Conservation (phyloP, 2,888 invertebrate genomes). For the Phortica magna region DNA sequence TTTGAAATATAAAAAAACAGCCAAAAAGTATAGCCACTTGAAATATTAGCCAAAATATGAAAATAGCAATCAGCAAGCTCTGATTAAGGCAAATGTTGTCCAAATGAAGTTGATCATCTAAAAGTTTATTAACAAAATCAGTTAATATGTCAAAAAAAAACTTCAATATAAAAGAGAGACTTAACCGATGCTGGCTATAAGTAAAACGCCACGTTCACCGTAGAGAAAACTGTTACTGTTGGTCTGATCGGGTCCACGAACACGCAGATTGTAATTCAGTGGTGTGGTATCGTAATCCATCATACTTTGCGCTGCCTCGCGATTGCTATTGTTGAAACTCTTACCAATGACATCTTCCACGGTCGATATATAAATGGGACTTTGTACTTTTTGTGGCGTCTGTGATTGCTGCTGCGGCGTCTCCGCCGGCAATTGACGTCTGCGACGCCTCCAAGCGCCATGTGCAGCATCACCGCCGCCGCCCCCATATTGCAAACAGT, state of each 20-base stretch:
- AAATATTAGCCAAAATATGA: constrained; percentile 81
- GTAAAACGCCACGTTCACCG: constrained; percentile 80
- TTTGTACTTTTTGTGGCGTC: constrained; percentile 63
- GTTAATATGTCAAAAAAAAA: background rate
- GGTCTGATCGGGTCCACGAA: constrained; percentile 81
- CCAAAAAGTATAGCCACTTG: constrained; percentile 80
- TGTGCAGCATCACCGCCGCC: constrained; percentile 30
- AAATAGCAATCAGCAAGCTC: constrained; percentile 82
- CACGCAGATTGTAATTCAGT: constrained; percentile 81
- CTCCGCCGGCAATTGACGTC: constrained; percentile 44
- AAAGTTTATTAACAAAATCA: background rate
- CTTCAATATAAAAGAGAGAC: background rate
- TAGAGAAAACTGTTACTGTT: constrained; percentile 80
- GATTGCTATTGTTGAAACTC: background rate
- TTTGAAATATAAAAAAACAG: constrained; percentile 80
- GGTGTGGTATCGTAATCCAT: constrained; percentile 51
- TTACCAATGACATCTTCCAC: constrained; percentile 69
- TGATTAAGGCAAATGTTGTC: constrained; percentile 81
- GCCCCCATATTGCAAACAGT: constrained; percentile 74
- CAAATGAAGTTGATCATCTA: constrained; percentile 70
- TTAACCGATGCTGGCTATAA: constrained; percentile 81
- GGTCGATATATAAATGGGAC: constrained; percentile 74
- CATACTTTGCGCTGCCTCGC: constrained; percentile 30
- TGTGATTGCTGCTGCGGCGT: background rate
- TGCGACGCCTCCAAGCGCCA: constrained; percentile 50